A percentile compares a stretch with the other conserved stretches of the same genome.
Evolutionary conservation across 2,888 invertebrate species (phyloP).

Genomic region (Mesochorus sp.): DNA sequence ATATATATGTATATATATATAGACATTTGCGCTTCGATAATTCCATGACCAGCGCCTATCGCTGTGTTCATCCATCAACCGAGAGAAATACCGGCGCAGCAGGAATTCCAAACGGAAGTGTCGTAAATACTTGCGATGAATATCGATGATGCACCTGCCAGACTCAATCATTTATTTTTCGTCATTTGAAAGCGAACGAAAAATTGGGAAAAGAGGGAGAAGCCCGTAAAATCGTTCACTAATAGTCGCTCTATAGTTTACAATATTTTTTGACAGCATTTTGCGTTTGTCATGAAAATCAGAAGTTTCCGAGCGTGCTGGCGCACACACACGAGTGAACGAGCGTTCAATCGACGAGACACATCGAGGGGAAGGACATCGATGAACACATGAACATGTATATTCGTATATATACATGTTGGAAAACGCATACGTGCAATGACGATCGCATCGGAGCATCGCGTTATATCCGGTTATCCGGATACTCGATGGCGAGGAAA

Average conservation of each 20-base stretch:
- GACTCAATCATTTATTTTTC: conserved; percentile 28
- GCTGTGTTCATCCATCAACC: neutral
- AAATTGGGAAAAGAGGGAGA: conserved; percentile 15
- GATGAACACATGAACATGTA: neutral
- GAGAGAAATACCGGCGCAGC: neutral
- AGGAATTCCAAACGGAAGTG: conserved; percentile 1
- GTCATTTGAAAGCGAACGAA: neutral
- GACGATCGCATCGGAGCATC: conserved; percentile 11
- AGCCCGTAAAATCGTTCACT: neutral
- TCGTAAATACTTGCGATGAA: conserved; percentile 32
- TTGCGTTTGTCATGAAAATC: too few species aligned
- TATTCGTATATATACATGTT: neutral
- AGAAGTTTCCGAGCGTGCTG: too few species aligned
- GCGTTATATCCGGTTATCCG: conserved; percentile 47
- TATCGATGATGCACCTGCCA: conserved; percentile 48
- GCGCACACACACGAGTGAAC: too few species aligned
- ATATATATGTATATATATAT: neutral
- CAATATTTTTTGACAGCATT: too few species aligned
- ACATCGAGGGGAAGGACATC: neutral
- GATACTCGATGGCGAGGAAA: conserved; percentile 37
- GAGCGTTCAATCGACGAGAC: neutral
- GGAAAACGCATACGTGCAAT: neutral
- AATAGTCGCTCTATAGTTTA: too few species aligned
- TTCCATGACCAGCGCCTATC: conserved; percentile 3
- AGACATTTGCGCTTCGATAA: neutral